Conservation (phyloP, 2,888 invertebrate genomes). For the Eugnorisma glareosa region DNA sequence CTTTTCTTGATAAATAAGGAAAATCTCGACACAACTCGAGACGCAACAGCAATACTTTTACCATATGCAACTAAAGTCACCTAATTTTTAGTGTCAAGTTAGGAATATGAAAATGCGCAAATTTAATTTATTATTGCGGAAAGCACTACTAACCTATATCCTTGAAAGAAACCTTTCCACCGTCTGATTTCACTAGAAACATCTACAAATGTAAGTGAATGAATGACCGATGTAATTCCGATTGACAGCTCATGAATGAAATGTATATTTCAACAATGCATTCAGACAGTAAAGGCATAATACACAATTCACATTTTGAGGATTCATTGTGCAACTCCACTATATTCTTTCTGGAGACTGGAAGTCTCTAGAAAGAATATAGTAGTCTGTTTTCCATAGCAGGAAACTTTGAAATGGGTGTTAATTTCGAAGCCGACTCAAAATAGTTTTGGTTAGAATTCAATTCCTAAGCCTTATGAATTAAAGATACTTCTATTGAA, state of each 20-base stretch:
- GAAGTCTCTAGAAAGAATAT: no score
- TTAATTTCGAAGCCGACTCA: neutral
- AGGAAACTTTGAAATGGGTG: neutral
- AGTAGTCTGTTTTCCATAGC: neutral
- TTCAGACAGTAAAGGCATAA: neutral
- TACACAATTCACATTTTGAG: slow-evolving; percentile 20
- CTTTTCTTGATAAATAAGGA: neutral
- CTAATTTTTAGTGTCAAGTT: neutral
- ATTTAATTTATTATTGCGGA: slow-evolving; percentile 6
- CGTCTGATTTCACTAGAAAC: neutral
- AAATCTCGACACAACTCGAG: neutral
- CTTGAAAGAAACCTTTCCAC: neutral
- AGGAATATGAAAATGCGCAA: neutral
- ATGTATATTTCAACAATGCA: slow-evolving; percentile 37
- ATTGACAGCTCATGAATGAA: slow-evolving; percentile 26
- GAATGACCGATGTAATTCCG: neutral
- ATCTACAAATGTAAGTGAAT: slow-evolving; percentile 26
- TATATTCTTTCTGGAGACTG: slow-evolving; percentile 18
- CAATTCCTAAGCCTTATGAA: neutral
- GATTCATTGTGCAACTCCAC: neutral
- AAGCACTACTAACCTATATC: neutral
- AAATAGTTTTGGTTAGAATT: neutral
- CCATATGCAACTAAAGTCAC: neutral
- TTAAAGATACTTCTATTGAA: neutral
- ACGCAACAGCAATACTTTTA: neutral